These are phyloP conservation scores for Solen grandis DNA, from an alignment of 1,140 invertebrate species.

Conservation along the genomic window DNA sequence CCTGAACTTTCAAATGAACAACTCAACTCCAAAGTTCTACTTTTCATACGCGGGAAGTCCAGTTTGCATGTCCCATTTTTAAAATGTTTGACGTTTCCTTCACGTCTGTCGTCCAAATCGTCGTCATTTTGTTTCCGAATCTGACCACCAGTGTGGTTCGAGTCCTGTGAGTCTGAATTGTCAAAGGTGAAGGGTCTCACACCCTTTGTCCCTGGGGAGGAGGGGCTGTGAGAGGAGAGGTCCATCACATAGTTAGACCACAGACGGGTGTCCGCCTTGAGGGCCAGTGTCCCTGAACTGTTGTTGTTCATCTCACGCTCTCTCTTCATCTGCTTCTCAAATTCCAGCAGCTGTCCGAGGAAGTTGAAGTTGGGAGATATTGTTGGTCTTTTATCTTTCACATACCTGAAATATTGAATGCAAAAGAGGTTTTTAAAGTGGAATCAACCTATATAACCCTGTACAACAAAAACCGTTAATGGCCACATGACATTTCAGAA, in stretches of 20 bases:
- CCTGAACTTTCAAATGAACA: no score
- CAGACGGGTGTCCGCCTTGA: neutral
- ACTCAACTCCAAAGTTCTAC: no score
- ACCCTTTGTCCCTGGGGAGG: conserved; percentile 65
- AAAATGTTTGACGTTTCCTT: no score
- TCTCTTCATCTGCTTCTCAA: conserved; percentile 80
- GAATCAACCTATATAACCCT: no score
- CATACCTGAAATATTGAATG: conserved; percentile 82
- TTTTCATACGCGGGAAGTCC: no score
- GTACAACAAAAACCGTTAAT: no score
- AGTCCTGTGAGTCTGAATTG: neutral
- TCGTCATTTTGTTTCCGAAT: no score
- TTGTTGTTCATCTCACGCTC: conserved; percentile 53
- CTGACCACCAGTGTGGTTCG: no score
- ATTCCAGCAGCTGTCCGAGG: conserved; percentile 85
- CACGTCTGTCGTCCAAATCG: no score
- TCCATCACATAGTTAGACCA: conserved; percentile 65
- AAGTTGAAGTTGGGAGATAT: conserved; percentile 93
- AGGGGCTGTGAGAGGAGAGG: conserved; percentile 68
- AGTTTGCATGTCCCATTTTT: no score
- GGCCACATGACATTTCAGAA: no score
- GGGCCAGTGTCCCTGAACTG: conserved; percentile 10
- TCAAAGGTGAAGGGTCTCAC: conserved; percentile 56
- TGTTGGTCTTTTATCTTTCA: conserved; percentile 92
- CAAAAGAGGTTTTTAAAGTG: no score